These are phyloP conservation scores for Brenthis hecate DNA, from an alignment of 2,888 invertebrate species.

Conservation along the genomic window DNA sequence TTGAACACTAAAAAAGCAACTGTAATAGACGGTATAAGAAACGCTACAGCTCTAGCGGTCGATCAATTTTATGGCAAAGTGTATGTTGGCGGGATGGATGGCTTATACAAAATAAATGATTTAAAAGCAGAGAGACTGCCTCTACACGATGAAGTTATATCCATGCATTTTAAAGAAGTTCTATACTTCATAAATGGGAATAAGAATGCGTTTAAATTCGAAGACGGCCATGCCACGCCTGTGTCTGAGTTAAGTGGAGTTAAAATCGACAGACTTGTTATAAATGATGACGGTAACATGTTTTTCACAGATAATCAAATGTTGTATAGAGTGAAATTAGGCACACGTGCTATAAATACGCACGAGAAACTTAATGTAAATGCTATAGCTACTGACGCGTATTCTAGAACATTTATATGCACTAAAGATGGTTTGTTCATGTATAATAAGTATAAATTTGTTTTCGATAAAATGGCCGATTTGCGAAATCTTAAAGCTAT, in stretches of 20 bases:
- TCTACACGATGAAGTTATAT: constrained; percentile 58
- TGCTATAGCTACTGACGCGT: constrained; percentile 55
- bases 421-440: constrained; percentile 60
- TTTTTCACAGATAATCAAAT: constrained; percentile 58
- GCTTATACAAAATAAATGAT: constrained; percentile 60
- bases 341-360: constrained; percentile 58
- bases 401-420: constrained; percentile 56
- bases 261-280: constrained; percentile 55
- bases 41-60: constrained; percentile 65
- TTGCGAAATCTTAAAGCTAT: constrained; percentile 58
- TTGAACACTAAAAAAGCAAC: constrained; percentile 52
- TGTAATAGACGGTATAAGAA: constrained; percentile 60
- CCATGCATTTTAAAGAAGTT: constrained; percentile 60
- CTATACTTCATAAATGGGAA: constrained; percentile 60
- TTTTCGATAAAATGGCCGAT: constrained; percentile 61
- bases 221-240: constrained; percentile 53
- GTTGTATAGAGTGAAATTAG: constrained; percentile 61
- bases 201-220: constrained; percentile 61
- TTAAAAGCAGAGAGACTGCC: constrained; percentile 61
- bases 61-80: constrained; percentile 61
- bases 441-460: constrained; percentile 71
- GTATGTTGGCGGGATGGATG: constrained; percentile 65
- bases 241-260: constrained; percentile 56
- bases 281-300: constrained; percentile 67
- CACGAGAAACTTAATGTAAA: constrained; percentile 57